Conservation (phyloP, 2,113 vertebrate species). For the Xiphophorus maculatus region DNA sequence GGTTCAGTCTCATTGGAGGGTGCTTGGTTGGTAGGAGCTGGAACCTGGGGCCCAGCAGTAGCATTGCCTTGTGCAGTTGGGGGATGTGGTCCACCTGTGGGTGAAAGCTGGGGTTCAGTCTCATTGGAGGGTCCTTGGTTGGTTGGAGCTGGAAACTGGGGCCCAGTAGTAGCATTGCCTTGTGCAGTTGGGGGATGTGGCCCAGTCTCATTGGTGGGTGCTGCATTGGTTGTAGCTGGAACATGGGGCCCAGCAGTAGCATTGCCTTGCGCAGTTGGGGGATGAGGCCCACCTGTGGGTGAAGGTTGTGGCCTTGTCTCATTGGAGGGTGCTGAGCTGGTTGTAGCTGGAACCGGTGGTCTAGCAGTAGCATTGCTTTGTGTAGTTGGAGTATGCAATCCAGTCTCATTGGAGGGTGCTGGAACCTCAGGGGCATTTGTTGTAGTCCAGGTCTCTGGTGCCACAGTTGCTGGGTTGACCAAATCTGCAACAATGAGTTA, state of each 20-base stretch:
- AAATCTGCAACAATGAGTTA: neutral
- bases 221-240: neutral
- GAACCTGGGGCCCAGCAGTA: neutral
- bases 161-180: neutral
- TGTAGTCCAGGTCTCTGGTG: neutral
- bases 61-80: neutral
- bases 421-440: neutral
- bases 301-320: no score
- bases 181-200: neutral
- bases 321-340: no score
- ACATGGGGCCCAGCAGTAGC: neutral
- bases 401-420: neutral
- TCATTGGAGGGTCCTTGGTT: neutral
- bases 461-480: conserved; percentile 11
- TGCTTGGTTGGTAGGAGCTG: neutral
- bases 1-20: neutral
- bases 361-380: no score
- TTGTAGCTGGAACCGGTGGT: neutral
- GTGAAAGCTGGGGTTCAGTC: neutral
- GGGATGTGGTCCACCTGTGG: neutral
- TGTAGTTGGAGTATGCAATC: neutral
- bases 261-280: neutral
- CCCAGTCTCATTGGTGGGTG: neutral
- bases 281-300: neutral
- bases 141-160: neutral